A percentile compares a stretch with the other conserved stretches of the same genome.
Conservation (phyloP, 2,113 vertebrate genomes). For the Pluvialis apricaria region DNA sequence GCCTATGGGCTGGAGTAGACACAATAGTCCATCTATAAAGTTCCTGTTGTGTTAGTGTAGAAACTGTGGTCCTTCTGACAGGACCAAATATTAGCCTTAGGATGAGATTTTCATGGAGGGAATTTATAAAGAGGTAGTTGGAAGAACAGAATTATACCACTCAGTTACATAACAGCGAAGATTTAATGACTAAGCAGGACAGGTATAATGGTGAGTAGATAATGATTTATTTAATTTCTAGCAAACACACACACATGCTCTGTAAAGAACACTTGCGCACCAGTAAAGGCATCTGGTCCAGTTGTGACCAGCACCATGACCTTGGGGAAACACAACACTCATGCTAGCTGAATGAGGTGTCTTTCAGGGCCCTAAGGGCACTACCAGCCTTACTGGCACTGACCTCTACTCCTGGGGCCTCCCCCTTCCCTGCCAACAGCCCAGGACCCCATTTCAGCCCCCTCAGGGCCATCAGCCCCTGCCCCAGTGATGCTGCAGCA, state of each 20-base stretch:
- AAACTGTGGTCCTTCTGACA: neutral
- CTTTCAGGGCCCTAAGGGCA: neutral
- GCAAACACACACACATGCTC: neutral
- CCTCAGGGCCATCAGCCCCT: neutral
- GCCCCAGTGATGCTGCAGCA: neutral
- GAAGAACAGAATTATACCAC: neutral
- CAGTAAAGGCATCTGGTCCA: neutral
- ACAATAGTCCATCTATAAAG: neutral
- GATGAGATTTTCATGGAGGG: neutral
- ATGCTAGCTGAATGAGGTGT: neutral
- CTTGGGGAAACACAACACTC: neutral
- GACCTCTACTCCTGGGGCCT: neutral
- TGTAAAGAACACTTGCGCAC: neutral
- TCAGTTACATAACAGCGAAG: neutral
- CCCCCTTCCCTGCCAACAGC: rapidly evolving
- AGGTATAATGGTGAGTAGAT: neutral
- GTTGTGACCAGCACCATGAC: neutral
- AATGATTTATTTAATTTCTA: neutral
- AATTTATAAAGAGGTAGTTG: neutral
- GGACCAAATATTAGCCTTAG: neutral
- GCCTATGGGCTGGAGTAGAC: neutral
- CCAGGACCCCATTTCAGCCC: neutral
- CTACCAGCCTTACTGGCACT: neutral
- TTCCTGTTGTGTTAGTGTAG: neutral
- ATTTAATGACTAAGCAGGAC: neutral